Base-by-base conservation (phyloP, 1,140 invertebrate species). In the Solen grandis region DNA sequence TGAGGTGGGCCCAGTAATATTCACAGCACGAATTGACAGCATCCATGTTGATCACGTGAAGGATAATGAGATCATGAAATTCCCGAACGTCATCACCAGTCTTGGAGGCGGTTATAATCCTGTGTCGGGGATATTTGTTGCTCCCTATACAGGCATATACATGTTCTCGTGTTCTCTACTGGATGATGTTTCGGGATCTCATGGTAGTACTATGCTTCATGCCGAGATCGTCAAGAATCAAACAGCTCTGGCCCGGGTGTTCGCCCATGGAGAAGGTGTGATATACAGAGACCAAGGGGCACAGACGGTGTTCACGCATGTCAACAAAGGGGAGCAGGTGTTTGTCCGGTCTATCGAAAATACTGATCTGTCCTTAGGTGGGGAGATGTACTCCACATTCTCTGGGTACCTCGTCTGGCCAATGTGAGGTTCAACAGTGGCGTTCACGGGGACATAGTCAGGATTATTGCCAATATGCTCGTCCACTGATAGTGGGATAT, bases 201-300 rank as follows among this genome's bases (percentile, higher is more conserved):
- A 29, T 33, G 46, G 46, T 27, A 36, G 52, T 27, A 50, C 41
- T 5, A 69, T 54, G 66, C 16, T 69, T 27, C 66, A 69, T 22
- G 66, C 36, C 2, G 66, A 69, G 29, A 69, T 69, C 46, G 41
- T 69, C 31, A 29, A 41, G 27, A 69, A 69, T 50, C 41, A 69
- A 13, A 25, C 27, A 8, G 29, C 41, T 1, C 10, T 69, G 13
- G 66, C 25, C 10, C 38, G 66, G 33, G 66, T 69, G n/a, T 69
- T 69, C 27, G 66, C 66, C 3, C 66, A 69, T 55, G 66, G 46
- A 4, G 66, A 69, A 25, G n/a, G n/a, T n/a, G 35, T 36, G 2
- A 4, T 31, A 2, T 54, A 69, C 66, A 29, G 66, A 3, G 66
- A 69, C 29, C 66, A 69, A 54, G 66, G 66, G 3, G 66, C 66